Percentiles rank a stretch among this genome's conserved stretches.
These are phyloP conservation scores for Podarcis cretensis DNA, from an alignment of 2,113 vertebrate genomes.

Conservation along the genomic window DNA sequence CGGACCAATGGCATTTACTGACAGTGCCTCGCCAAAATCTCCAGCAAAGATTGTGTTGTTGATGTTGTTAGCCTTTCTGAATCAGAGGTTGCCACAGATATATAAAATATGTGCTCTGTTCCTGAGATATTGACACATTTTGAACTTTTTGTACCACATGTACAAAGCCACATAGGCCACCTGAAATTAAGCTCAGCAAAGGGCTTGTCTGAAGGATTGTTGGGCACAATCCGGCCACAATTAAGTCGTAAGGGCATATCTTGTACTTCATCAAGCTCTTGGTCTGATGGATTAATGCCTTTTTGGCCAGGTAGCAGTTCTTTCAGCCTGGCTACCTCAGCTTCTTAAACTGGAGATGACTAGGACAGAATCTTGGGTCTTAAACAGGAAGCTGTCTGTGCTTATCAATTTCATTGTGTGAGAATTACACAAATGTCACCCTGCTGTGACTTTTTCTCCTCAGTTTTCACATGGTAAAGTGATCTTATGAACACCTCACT, in stretches of 20 bases:
- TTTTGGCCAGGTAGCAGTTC: background rate
- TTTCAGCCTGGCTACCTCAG: no score
- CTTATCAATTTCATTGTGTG: background rate
- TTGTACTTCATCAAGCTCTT: background rate
- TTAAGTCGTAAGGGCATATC: background rate
- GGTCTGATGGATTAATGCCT: background rate
- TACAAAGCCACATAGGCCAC: background rate
- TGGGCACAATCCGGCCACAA: background rate
- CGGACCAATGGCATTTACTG: background rate
- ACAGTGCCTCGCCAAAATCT: background rate
- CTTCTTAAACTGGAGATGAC: background rate
- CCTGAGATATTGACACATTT: background rate
- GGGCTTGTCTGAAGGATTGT: background rate
- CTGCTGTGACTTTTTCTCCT: background rate
- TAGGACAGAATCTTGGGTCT: background rate
- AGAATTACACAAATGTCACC: background rate
- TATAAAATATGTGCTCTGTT: background rate
- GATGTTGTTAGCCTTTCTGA: background rate
- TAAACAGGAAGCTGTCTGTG: background rate
- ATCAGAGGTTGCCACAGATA: background rate
- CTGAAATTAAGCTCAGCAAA: background rate
- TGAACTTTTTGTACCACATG: background rate
- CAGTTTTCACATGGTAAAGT: background rate
- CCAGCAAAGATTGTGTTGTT: background rate
- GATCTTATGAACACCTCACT: background rate